A percentile compares a stretch with the other conserved stretches of the same genome.
Conservation (phyloP, 2,113 vertebrate genomes). For the Rhinoderma darwinii region DNA sequence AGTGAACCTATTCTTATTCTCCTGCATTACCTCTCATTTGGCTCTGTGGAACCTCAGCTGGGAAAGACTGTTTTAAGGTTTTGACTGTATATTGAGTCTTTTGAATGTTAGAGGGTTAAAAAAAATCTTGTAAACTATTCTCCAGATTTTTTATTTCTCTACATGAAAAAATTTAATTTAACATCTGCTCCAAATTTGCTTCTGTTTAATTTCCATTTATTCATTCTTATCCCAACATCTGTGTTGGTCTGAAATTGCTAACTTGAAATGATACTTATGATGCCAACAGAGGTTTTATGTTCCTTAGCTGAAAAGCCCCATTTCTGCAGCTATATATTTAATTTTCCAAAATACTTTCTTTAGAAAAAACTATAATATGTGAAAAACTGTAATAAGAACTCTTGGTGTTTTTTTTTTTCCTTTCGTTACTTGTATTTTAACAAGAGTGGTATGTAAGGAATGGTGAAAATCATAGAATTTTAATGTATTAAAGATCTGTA, state of each 20-base stretch:
- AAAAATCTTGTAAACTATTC: constrained; percentile 20
- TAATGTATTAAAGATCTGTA: not conserved
- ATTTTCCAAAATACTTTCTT: constrained; percentile 29
- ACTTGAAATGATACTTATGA: constrained; percentile 79
- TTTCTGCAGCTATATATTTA: constrained; percentile 32
- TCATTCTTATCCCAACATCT: constrained; percentile 84
- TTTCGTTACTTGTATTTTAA: not conserved
- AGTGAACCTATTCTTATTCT: too few species aligned
- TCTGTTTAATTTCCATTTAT: constrained; percentile 87
- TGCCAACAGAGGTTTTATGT: constrained; percentile 80
- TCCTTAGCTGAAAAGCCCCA: constrained; percentile 73
- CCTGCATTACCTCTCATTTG: not conserved
- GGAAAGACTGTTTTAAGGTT: not conserved
- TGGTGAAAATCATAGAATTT: not conserved
- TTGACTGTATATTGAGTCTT: not conserved
- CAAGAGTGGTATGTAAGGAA: not conserved
- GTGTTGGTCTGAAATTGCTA: constrained; percentile 80
- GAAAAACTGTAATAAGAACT: not conserved
- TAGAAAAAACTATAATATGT: not conserved
- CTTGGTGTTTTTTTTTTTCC: not conserved
- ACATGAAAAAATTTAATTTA: constrained; percentile 77
- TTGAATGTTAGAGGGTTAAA: constrained; percentile 1
- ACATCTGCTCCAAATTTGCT: constrained; percentile 86
- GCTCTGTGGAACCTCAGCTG: not conserved
- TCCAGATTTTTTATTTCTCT: constrained; percentile 76